phyloP scores from a whole-genome alignment of 1,140 invertebrate species.

The Pantala flavescens region DNA sequence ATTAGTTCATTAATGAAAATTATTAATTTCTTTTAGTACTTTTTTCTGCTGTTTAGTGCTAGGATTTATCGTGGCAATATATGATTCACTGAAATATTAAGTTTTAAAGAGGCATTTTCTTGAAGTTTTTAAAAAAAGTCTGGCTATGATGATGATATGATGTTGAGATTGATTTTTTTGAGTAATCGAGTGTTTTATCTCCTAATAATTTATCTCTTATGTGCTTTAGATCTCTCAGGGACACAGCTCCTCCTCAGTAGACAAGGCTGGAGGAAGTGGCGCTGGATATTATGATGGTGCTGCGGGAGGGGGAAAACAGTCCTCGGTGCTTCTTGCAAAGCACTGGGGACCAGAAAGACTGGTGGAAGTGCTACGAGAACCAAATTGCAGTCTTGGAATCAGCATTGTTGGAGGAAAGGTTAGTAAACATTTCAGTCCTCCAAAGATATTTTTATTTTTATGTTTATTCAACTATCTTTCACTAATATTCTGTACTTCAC shows the following conservation, averaged over 20 bases:
- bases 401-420: slow-evolving; percentile 96
- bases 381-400: slow-evolving; percentile 73
- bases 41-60: no score
- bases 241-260: slow-evolving; percentile 13
- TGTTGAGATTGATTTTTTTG: no score
- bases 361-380: slow-evolving; percentile 61
- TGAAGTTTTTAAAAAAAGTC: no score
- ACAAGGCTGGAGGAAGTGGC: neutral
- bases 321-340: slow-evolving; percentile 48
- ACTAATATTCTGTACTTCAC: slow-evolving; percentile 14
- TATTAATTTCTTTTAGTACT: no score
- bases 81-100: no score
- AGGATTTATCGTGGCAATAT: no score
- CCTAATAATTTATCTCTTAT: no score
- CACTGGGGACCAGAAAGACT: slow-evolving; percentile 79
- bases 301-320: slow-evolving; percentile 17
- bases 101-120: no score
- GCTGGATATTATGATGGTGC: neutral
- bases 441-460: neutral
- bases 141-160: no score
- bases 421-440: slow-evolving; percentile 7
- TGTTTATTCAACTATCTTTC: slow-evolving; percentile 12
- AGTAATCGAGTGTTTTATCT: no score
- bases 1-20: no score
- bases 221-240: slow-evolving; percentile 11